Evolutionary conservation across 1,140 invertebrate species (phyloP).

Genomic region (Pogonomyrmex barbatus): DNA sequence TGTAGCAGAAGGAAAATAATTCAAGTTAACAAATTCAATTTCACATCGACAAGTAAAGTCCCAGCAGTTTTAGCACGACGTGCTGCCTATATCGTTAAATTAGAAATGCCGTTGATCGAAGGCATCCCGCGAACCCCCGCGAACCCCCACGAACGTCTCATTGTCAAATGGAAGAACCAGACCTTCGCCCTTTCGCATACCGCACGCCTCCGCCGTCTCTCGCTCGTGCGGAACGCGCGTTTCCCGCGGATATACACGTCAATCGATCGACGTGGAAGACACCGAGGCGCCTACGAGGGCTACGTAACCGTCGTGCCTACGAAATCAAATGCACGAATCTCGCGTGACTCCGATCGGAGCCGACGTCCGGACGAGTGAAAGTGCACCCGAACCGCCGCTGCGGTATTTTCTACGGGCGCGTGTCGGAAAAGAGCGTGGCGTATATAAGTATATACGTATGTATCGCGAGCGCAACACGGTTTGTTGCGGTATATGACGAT

Average conservation of each 20-base stretch:
- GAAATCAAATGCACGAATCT: constrained; percentile 76
- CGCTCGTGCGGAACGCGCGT: not conserved
- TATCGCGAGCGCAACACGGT: not conserved
- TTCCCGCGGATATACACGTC: constrained; percentile 24
- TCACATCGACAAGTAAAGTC: not conserved
- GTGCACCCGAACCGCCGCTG: constrained; percentile 6
- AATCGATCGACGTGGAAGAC: constrained; percentile 79
- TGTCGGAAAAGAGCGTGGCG: constrained; percentile 27
- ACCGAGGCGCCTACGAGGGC: constrained; percentile 77
- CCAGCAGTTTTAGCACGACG: not conserved
- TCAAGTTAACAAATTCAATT: not conserved
- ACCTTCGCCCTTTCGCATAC: constrained; percentile 12
- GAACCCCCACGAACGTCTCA: not conserved
- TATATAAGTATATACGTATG: not conserved
- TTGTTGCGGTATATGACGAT: not conserved
- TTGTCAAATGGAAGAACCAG: constrained; percentile 6
- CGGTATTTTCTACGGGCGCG: constrained; percentile 24
- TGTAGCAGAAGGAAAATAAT: not conserved
- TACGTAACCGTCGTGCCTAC: constrained; percentile 59
- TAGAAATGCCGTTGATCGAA: not conserved
- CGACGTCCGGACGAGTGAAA: constrained; percentile 50
- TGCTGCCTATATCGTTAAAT: not conserved
- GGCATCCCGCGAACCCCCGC: not conserved
- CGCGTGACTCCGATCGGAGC: constrained; percentile 73
- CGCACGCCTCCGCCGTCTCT: not conserved